These are phyloP conservation scores for Crenuchus spilurus DNA, from an alignment of 2,797 vertebrate species.

Conservation along the genomic window DNA sequence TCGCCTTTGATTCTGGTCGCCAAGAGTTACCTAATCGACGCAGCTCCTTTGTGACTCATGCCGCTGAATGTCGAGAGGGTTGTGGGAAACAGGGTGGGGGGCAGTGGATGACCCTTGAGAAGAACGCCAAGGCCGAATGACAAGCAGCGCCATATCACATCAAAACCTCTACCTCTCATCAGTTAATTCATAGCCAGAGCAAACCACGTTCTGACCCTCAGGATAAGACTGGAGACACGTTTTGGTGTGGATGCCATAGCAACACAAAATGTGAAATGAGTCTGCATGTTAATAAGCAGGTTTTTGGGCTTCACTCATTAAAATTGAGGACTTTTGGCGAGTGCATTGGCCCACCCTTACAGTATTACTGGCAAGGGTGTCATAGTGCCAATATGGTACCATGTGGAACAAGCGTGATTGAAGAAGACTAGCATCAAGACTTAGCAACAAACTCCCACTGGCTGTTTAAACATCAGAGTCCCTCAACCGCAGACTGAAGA, in stretches of 20 bases:
- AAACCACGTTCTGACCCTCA: constrained; percentile 35
- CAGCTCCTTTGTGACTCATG: constrained; percentile 52
- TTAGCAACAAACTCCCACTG: too few species aligned
- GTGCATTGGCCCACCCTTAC: not conserved
- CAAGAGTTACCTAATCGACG: constrained; percentile 50
- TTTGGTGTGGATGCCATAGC: constrained; percentile 54
- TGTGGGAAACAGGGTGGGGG: not conserved
- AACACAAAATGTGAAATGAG: constrained; percentile 53
- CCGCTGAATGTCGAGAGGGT: constrained; percentile 39
- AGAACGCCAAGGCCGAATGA: constrained; percentile 2
- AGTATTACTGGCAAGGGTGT: not conserved
- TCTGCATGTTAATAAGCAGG: constrained; percentile 36
- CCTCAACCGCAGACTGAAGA: too few species aligned
- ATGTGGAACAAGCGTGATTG: too few species aligned
- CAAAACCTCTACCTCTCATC: constrained; percentile 26
- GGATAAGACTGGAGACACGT: constrained; percentile 47
- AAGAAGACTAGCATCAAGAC: too few species aligned
- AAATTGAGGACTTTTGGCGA: constrained; percentile 10
- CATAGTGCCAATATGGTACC: not conserved
- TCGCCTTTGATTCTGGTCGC: constrained; percentile 48
- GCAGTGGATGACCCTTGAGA: constrained; percentile 20
- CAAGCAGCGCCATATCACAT: not conserved
- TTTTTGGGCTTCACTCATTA: constrained; percentile 49
- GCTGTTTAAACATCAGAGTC: too few species aligned
- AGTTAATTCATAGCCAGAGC: constrained; percentile 41